Evolutionary conservation across 2,113 vertebrate species (phyloP).

Genomic region (Pandion haliaetus): DNA sequence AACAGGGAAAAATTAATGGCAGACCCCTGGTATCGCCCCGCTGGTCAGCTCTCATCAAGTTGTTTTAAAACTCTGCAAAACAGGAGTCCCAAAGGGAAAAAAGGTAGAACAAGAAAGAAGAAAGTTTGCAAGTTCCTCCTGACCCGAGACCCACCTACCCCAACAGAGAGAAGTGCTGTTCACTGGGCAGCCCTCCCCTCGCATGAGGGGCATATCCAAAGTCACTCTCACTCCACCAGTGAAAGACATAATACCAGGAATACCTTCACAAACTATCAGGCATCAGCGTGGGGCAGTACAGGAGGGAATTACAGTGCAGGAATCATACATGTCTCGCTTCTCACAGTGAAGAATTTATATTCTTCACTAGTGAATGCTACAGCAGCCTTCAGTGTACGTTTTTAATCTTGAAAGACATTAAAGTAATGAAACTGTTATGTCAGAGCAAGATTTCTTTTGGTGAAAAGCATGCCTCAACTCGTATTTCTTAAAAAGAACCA

Average conservation of each 20-base stretch:
- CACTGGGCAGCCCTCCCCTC: too few relatives aligned
- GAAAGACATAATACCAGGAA: not conserved
- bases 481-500: not conserved
- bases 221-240: not conserved
- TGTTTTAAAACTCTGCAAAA: not conserved
- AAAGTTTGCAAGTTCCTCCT: not conserved
- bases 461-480: not conserved
- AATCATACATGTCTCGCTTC: not conserved
- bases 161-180: not conserved
- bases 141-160: not conserved
- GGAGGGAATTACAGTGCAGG: not conserved
- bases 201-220: not conserved
- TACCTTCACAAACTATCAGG: not conserved
- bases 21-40: not conserved
- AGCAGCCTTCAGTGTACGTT: not conserved
- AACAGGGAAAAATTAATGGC: not conserved
- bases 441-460: not conserved
- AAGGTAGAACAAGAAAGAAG: not conserved
- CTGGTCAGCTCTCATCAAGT: not conserved
- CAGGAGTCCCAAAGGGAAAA: not conserved
- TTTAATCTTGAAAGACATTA: not conserved
- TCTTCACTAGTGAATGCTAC: not conserved
- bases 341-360: not conserved
- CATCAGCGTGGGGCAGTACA: not conserved
- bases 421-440: not conserved